These are phyloP conservation scores for Vombatus ursinus DNA, from an alignment of 2,113 vertebrate genomes.

Conservation along the genomic window DNA sequence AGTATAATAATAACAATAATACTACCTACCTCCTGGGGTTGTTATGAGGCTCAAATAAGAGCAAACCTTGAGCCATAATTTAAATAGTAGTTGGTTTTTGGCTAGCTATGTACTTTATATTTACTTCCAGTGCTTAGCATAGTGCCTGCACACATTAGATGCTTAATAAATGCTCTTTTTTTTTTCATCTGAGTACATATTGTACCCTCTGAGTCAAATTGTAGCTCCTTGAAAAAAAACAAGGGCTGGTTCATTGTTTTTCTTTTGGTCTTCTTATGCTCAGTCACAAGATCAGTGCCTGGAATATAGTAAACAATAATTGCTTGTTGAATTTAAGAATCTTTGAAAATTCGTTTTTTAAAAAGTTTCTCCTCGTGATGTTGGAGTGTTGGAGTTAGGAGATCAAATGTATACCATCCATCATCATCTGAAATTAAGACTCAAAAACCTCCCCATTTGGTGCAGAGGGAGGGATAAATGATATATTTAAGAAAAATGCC, in stretches of 20 bases:
- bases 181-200: no score
- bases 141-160: neutral
- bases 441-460: constrained; percentile 29
- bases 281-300: neutral
- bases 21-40: neutral
- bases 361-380: neutral
- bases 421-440: constrained; percentile 1
- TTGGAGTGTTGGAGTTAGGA: neutral
- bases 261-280: neutral
- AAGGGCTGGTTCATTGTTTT: no score
- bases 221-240: neutral
- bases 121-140: neutral
- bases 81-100: neutral
- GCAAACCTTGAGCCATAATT: neutral
- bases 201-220: neutral
- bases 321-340: neutral
- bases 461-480: neutral
- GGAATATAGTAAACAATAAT: neutral
- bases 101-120: neutral
- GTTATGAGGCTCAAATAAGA: neutral
- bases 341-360: neutral
- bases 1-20: neutral
- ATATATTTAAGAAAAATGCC: neutral
- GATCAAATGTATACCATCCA: constrained; percentile 12
- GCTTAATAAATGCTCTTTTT: neutral